These are phyloP conservation scores for Cheilosia vernalis DNA, from an alignment of 2,888 invertebrate species.

Conservation along the genomic window DNA sequence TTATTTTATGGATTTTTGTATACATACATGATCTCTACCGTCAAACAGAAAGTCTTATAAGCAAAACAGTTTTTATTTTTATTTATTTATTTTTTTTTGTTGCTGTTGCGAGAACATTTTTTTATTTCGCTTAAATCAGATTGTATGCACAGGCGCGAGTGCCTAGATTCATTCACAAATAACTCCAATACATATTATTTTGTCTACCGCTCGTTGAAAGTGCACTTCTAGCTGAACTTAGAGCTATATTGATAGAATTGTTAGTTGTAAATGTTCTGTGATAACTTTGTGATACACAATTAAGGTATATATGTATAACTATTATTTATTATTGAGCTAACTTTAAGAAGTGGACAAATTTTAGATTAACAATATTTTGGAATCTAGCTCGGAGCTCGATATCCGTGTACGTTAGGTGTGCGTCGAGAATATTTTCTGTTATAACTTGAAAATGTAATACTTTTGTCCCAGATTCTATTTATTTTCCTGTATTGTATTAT, in stretches of 20 bases:
- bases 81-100: constrained; percentile 18
- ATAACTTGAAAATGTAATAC: too few species aligned
- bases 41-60: constrained; percentile 42
- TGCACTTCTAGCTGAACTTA: constrained; percentile 13
- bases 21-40: constrained; percentile 49
- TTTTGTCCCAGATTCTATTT: too few species aligned
- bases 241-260: background rate
- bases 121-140: constrained; percentile 29
- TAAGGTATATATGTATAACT: background rate
- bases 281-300: constrained; percentile 60
- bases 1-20: constrained; percentile 62
- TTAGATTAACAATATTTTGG: background rate
- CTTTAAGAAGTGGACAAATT: background rate
- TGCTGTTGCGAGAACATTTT: constrained; percentile 31
- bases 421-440: too few species aligned
- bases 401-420: background rate
- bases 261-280: constrained; percentile 58
- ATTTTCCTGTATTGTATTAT: too few species aligned
- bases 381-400: background rate
- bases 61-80: constrained; percentile 27
- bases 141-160: background rate
- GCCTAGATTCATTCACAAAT: constrained; percentile 1
- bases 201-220: background rate
- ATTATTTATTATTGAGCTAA: background rate
- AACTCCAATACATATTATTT: background rate